phyloP scores from a whole-genome alignment of 1,140 invertebrate genomes.

The Palaemon carinicauda region DNA sequence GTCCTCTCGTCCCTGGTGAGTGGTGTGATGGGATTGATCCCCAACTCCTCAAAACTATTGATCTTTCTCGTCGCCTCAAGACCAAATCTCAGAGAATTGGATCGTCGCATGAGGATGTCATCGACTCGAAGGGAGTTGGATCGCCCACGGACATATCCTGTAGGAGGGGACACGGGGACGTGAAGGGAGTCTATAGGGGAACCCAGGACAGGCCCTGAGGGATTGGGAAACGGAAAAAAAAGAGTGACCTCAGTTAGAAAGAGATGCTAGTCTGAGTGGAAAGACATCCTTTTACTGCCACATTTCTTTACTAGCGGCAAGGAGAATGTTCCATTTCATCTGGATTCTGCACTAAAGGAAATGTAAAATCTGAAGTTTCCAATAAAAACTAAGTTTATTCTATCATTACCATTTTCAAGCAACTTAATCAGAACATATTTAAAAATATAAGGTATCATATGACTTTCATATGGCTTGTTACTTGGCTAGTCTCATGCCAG shows the following conservation, averaged over 20 bases:
- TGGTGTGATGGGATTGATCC: constrained; percentile 72
- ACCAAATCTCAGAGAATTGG: constrained; percentile 76
- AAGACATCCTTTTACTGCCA: not conserved
- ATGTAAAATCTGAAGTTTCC: too few relatives aligned
- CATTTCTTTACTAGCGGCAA: too few relatives aligned
- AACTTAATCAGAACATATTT: too few relatives aligned
- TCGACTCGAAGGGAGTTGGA: constrained; percentile 87
- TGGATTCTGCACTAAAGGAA: too few relatives aligned
- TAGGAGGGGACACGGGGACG: constrained; percentile 47
- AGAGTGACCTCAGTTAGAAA: not conserved
- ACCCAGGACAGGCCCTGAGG: constrained; percentile 33
- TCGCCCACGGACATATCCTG: constrained; percentile 70
- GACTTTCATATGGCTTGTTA: too few relatives aligned
- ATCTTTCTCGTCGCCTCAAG: constrained; percentile 71
- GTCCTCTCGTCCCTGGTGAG: constrained; percentile 56
- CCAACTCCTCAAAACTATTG: constrained; percentile 85
- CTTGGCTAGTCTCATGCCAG: too few relatives aligned
- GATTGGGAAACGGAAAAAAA: constrained; percentile 22
- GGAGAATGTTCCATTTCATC: too few relatives aligned
- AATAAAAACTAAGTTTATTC: too few relatives aligned
- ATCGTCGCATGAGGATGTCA: constrained; percentile 82
- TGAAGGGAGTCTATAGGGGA: constrained; percentile 48
- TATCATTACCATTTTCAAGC: too few relatives aligned
- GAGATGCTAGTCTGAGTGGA: not conserved
- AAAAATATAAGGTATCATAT: too few relatives aligned